Conservation (phyloP, 1,140 invertebrate species). For the Drosophila pandora region DNA sequence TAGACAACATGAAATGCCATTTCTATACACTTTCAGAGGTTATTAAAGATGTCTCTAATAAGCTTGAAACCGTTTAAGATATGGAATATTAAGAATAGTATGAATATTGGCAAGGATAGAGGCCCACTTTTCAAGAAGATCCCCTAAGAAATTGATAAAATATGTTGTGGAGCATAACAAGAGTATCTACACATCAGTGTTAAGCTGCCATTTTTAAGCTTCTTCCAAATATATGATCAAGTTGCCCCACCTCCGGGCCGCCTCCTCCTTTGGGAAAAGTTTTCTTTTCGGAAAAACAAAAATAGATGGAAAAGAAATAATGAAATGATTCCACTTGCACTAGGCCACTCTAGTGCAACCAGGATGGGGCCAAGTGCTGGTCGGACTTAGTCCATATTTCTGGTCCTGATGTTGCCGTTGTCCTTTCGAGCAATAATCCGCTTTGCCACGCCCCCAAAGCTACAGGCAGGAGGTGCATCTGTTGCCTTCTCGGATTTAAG, state of each 20-base stretch:
- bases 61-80: too few relatives aligned
- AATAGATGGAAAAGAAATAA: constrained; percentile 20
- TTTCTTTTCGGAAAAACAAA: constrained; percentile 3
- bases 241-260: background rate
- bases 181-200: constrained; percentile 5
- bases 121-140: too few relatives aligned
- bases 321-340: constrained; percentile 55
- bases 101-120: too few relatives aligned
- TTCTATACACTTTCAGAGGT: background rate
- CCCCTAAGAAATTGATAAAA: too few relatives aligned
- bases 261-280: constrained; percentile 19
- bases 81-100: too few relatives aligned
- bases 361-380: constrained; percentile 52
- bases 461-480: constrained; percentile 11
- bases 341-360: constrained; percentile 20
- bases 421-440: constrained; percentile 56
- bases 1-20: background rate
- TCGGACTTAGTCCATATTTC: constrained; percentile 33
- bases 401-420: constrained; percentile 34
- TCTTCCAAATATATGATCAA: constrained; percentile 20
- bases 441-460: constrained; percentile 56
- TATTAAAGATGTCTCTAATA: background rate
- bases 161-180: background rate
- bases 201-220: constrained; percentile 17
- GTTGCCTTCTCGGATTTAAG: constrained; percentile 50